Base-by-base conservation (phyloP, 2,888 invertebrate genomes). In the Elmis aenea region DNA sequence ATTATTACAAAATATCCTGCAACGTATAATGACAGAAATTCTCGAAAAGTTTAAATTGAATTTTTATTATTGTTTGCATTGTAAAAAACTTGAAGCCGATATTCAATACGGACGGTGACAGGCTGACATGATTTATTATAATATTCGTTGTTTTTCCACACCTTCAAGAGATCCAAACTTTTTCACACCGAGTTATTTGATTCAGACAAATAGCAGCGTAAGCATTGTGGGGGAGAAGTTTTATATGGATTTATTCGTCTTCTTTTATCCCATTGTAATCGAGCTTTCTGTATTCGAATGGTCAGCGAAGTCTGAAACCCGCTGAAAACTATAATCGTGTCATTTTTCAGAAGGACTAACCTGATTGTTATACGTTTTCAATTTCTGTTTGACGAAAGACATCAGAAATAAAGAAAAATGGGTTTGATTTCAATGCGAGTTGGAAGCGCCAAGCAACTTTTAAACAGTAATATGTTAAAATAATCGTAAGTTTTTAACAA, bases 191-290 rank as follows among this genome's bases (percentile, higher is more conserved):
- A 41, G 33, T 41, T 41, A 40, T 35, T 36, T 37, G 37, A 36
- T 37, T 41, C 41, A 29, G 33, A 41, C 33, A 41, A 41, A 41
- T 33, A 36, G 37, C 41, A 13, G 24, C 33, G 33, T 26, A 30
- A 33, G 41, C 37, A 33, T 41, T 41, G 41, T 41, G 13, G 25
- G 16, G 29, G 20, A 30, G 26, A 30, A 36, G n/a, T 35, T 40
- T 35, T 40, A 35, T 40, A 30, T 40, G 18, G 32, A 40, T 40
- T 32, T 40, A 35, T 40, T 28, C 22, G 28, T 40, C 40, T 40
- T 40, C 40, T 32, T 40, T 40, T 39, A 39, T 39, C 34, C 40
- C 14, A 36, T 40, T 40, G 40, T 40, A 39, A 39, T 39, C 34
- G 33, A 21, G 30, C 33, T 34, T 33, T 34, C n/a, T 39, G 34